Base-by-base conservation (phyloP, 2,797 vertebrate genomes). In the Pelodytes ibericus region DNA sequence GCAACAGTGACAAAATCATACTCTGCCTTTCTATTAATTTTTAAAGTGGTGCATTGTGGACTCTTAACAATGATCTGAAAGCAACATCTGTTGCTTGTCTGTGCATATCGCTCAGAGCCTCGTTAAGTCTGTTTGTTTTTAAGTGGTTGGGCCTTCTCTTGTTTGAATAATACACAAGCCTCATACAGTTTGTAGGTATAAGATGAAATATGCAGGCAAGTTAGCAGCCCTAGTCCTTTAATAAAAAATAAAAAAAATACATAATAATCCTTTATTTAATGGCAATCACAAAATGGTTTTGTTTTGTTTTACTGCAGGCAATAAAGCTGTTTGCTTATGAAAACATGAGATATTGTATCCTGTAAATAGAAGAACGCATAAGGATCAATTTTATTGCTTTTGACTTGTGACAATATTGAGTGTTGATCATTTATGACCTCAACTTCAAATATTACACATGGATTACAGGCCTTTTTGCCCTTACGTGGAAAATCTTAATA, bases 21-120 rank as follows among this genome's bases (percentile, higher is more conserved):
- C 68, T 11, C 16, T 78, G 66, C n/a, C 69, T 81, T 83, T 82
- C 68, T 85, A 85, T 89, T 83, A 86, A 88, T 87, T 87, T 89
- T 90, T 89, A 82, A 91, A 89, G 76, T 82, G 71, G 30, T 80
- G 62, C 77, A 81, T 81, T 89, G 81, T 87, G 56, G 82, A 44
- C 63, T 71, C 22, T 24, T 80, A 81, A 82, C 78, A 83, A 82
- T 36, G 65, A 86, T 67, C 82, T 84, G 83, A 87, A 86, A 85
- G 9, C 72, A 89, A 83, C 90, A 91, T 82, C 87, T 90, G 89
- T 83, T 80, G 82, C 76, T 81, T 86, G 69, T 81, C 80, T 82
- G 76, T 0, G 0, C 63, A 27, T 66, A 68, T 0, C 3, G 78
- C 80, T 80, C 74, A 66, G 47, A 81, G 66, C 65, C 83, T 86